Conservation (phyloP, 2,113 vertebrate genomes). For the Mustelus asterias region DNA sequence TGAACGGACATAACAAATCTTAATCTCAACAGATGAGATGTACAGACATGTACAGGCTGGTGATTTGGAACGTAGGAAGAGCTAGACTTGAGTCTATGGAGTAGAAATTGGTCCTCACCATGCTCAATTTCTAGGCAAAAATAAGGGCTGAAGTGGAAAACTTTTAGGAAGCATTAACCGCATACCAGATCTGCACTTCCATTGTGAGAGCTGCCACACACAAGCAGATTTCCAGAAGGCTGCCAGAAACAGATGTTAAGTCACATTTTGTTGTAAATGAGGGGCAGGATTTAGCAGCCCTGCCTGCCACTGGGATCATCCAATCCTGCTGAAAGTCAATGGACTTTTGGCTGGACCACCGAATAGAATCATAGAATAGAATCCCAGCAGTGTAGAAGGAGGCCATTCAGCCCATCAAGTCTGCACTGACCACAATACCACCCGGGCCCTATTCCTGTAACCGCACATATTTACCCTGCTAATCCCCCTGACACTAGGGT, state of each 20-base stretch:
- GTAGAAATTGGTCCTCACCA: not conserved
- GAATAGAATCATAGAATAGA: no score
- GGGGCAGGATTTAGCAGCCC: not conserved
- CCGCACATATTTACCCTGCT: no score
- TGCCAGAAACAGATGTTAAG: not conserved
- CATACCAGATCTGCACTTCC: not conserved
- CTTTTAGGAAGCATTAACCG: no score
- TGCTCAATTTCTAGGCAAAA: not conserved
- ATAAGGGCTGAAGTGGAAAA: not conserved
- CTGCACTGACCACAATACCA: no score
- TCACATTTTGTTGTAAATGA: not conserved
- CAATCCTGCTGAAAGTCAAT: no score
- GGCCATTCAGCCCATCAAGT: no score
- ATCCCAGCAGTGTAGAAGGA: no score
- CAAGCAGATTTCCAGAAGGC: not conserved
- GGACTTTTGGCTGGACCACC: no score
- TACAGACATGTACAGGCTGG: not conserved
- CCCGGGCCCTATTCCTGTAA: no score
- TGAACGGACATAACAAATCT: not conserved
- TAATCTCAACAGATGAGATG: no score
- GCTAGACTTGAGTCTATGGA: not conserved
- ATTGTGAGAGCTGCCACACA: not conserved
- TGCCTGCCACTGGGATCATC: no score
- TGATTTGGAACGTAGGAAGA: not conserved
- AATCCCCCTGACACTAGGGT: no score